phyloP scores from a whole-genome alignment of 2,797 vertebrate species.

The Danio aesculapii region DNA sequence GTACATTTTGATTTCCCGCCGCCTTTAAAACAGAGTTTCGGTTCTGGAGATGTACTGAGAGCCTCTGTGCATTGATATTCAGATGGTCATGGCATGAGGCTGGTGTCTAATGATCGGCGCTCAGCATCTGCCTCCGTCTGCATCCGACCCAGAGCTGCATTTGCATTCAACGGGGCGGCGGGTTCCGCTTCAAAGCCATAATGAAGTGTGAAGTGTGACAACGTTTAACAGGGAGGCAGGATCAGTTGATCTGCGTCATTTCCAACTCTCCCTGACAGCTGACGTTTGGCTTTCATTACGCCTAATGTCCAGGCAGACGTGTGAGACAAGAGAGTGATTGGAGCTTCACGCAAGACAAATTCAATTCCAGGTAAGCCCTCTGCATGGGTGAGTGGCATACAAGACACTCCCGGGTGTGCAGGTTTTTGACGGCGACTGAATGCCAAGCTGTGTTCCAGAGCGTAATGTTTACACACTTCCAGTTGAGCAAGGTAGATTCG shows the following conservation, averaged over 20 bases:
- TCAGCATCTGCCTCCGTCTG: constrained; percentile 66
- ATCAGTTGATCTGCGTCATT: constrained; percentile 80
- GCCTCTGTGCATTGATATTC: constrained; percentile 71
- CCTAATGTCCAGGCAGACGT: constrained; percentile 77
- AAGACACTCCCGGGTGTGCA: constrained; percentile 27
- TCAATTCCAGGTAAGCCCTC: constrained; percentile 51
- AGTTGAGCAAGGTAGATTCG: neutral
- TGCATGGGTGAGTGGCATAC: constrained; percentile 36
- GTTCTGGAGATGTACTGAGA: constrained; percentile 34
- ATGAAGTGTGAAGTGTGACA: constrained; percentile 82
- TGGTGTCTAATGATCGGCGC: constrained; percentile 77
- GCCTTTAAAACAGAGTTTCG: neutral
- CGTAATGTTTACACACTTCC: constrained; percentile 1
- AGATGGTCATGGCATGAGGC: constrained; percentile 63
- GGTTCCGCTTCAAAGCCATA: constrained; percentile 73
- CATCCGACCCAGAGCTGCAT: constrained; percentile 72
- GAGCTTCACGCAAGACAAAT: constrained; percentile 51
- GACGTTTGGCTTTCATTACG: constrained; percentile 79
- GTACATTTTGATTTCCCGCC: too few species aligned
- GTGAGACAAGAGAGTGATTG: constrained; percentile 57
- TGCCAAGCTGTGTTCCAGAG: constrained; percentile 6
- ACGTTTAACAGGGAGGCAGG: constrained; percentile 78
- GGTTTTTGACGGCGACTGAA: constrained; percentile 10
- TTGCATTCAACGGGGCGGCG: constrained; percentile 60
- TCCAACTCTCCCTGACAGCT: constrained; percentile 73